Evolutionary conservation across 2,113 vertebrate genomes (phyloP).

Genomic region (Nerophis lumbriciformis): DNA sequence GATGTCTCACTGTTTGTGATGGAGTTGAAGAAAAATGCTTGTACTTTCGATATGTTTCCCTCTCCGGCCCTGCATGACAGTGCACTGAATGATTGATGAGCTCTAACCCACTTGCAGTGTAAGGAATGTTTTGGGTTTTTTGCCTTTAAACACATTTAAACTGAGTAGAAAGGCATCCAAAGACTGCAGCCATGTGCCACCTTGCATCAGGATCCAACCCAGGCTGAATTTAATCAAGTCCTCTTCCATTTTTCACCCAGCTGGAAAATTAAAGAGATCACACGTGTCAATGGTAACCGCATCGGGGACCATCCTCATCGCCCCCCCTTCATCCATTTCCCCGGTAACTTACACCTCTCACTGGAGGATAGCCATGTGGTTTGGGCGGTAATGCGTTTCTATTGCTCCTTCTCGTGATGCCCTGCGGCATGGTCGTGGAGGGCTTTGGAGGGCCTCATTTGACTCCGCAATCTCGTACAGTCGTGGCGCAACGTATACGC

Average conservation of each 20-base stretch:
- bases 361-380: constrained; percentile 42
- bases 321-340: constrained; percentile 36
- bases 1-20: too few relatives aligned
- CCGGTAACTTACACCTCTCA: constrained; percentile 47
- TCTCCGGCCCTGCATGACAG: constrained; percentile 8
- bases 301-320: constrained; percentile 16
- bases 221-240: constrained; percentile 48
- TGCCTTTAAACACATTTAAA: constrained; percentile 17
- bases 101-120: constrained; percentile 5
- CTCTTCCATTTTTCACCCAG: constrained; percentile 42
- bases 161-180: constrained; percentile 5
- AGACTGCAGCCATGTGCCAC: background rate
- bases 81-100: constrained; percentile 11
- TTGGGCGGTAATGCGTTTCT: constrained; percentile 55
- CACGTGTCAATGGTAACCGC: constrained; percentile 33
- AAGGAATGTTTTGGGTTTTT: constrained; percentile 2
- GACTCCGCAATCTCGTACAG: constrained; percentile 47
- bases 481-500: constrained; percentile 23
- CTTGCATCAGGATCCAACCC: constrained; percentile 32
- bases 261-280: constrained; percentile 46
- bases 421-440: constrained; percentile 39
- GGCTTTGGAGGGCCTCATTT: constrained; percentile 54
- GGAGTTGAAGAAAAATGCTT: too few relatives aligned
- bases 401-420: constrained; percentile 44
- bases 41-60: too few relatives aligned